phyloP scores from a whole-genome alignment of 2,888 invertebrate genomes.

The Falcaria lacertinaria region DNA sequence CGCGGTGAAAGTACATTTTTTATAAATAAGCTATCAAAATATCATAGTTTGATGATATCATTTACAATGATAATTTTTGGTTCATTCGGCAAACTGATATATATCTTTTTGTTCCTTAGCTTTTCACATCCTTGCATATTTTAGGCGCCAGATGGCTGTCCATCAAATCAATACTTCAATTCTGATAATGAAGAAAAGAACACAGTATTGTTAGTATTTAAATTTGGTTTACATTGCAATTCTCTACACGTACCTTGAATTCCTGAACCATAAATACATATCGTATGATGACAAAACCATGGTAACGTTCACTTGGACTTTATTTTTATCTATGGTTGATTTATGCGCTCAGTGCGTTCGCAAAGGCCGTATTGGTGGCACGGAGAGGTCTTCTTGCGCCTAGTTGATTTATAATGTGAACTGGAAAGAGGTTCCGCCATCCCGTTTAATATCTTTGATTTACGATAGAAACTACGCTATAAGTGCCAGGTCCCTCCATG shows the following conservation, averaged over 20 bases:
- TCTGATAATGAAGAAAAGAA: too few species aligned
- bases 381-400: conserved; percentile 64
- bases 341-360: conserved; percentile 59
- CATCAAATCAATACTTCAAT: too few species aligned
- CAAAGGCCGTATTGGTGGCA: conserved; percentile 68
- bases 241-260: neutral
- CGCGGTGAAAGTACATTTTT: conserved; percentile 42
- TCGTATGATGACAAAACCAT: neutral
- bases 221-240: too few species aligned
- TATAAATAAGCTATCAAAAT: neutral
- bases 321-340: conserved; percentile 52
- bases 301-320: conserved; percentile 9
- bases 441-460: conserved; percentile 79
- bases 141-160: too few species aligned
- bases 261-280: neutral
- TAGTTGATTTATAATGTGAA: conserved; percentile 76
- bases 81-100: neutral
- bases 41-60: neutral
- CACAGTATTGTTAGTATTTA: too few species aligned
- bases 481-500: conserved; percentile 72
- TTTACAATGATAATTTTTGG: neutral
- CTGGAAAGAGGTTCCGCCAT: conserved; percentile 78
- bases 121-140: too few species aligned
- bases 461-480: conserved; percentile 76
- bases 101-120: too few species aligned